Conservation (phyloP, 23 tunicate genomes). For the Clavelina lepadiformis region DNA sequence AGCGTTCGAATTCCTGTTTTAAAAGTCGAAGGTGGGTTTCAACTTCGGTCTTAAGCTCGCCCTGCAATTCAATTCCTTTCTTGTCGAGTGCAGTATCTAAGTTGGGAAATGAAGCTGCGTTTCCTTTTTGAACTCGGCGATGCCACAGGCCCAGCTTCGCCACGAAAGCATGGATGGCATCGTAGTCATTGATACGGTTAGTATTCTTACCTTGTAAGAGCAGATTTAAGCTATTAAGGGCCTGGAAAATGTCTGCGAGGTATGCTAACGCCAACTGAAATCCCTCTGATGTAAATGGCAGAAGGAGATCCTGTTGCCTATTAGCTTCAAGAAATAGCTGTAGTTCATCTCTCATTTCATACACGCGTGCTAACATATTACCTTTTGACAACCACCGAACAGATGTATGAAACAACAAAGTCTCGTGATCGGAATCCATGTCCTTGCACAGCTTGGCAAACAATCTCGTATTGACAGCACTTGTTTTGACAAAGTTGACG, state of each 20-base stretch:
- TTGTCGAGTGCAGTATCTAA: constrained; percentile 24
- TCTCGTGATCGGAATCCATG: constrained; percentile 26
- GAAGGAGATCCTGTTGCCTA: constrained; percentile 23
- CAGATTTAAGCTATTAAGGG: constrained; percentile 23
- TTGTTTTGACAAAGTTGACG: constrained; percentile 31
- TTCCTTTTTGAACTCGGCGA: constrained; percentile 42
- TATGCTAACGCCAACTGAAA: constrained; percentile 41
- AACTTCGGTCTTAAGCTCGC: constrained; percentile 23
- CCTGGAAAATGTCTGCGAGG: constrained; percentile 37
- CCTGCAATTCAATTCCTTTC: constrained; percentile 8
- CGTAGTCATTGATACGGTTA: constrained; percentile 38
- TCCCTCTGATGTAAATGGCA: constrained; percentile 27
- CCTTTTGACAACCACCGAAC: constrained; percentile 49
- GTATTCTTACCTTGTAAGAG: constrained; percentile 37
- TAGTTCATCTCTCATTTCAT: constrained; percentile 45
- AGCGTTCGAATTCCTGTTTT: constrained; percentile 36
- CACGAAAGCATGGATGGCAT: constrained; percentile 33
- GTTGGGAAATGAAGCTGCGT: constrained; percentile 29
- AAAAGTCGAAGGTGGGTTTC: constrained; percentile 22
- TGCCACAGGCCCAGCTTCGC: constrained; percentile 50
- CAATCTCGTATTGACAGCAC: constrained; percentile 47
- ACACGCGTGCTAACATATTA: constrained; percentile 35
- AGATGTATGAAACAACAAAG: constrained; percentile 44
- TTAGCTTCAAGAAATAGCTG: constrained; percentile 36
- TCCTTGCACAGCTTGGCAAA: constrained; percentile 50